Evolutionary conservation across 2,888 invertebrate genomes (phyloP).

Genomic region (Meganola albula): DNA sequence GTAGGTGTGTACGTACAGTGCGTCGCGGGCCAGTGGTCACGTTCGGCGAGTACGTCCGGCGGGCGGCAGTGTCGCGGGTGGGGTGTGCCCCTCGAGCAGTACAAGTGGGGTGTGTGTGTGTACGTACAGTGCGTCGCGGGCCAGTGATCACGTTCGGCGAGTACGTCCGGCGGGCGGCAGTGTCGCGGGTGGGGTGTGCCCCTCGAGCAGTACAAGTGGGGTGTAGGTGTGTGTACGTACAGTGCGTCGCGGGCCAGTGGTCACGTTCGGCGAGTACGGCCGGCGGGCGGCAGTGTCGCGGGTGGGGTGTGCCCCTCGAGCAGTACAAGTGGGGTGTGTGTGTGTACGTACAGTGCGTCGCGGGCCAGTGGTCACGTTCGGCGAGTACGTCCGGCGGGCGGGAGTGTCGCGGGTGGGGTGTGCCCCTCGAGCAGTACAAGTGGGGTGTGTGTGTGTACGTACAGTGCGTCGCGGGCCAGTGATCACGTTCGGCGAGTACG

Average conservation of each 20-base stretch:
- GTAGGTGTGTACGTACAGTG: slow-evolving; percentile 5
- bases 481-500: slow-evolving; percentile 53
- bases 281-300: slow-evolving; percentile 33
- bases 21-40: slow-evolving; percentile 44
- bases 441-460: not conserved
- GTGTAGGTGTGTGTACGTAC: not conserved
- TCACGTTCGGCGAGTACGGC: slow-evolving; percentile 56
- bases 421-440: not conserved
- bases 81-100: too few relatives aligned
- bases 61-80: slow-evolving; percentile 51
- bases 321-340: not conserved
- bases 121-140: not conserved
- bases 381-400: slow-evolving; percentile 62
- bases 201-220: not conserved
- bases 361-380: slow-evolving; percentile 48
- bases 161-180: not conserved
- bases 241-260: slow-evolving; percentile 38
- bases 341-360: slow-evolving; percentile 10
- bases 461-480: slow-evolving; percentile 35
- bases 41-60: slow-evolving; percentile 57
- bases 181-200: not conserved
- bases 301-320: too few relatives aligned
- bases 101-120: not conserved
- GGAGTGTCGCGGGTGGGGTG: slow-evolving; percentile 41
- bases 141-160: not conserved